Conservation (phyloP, 2,113 vertebrate species). For the Stigmatopora argus region DNA sequence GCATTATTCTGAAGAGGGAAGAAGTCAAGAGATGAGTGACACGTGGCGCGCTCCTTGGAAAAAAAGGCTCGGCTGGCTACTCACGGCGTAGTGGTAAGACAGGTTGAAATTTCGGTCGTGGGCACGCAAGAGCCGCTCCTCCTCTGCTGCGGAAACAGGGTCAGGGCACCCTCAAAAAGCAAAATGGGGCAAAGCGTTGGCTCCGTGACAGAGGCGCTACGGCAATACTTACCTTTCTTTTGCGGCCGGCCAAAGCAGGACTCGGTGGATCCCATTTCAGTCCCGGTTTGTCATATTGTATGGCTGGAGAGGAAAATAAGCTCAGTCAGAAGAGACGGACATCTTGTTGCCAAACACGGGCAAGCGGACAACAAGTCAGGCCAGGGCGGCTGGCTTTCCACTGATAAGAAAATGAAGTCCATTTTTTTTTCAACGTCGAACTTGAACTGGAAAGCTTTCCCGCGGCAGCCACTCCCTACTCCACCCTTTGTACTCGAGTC, state of each 20-base stretch:
- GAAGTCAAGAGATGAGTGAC: constrained; percentile 7
- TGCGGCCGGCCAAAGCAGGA: constrained; percentile 60
- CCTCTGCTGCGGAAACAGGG: constrained; percentile 60
- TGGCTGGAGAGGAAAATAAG: constrained; percentile 4
- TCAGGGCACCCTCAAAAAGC: background rate
- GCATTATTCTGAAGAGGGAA: constrained; percentile 76
- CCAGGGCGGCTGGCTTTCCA: too few species aligned
- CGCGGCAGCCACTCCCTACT: constrained; percentile 33
- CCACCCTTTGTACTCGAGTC: constrained; percentile 34
- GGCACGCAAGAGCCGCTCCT: constrained; percentile 77
- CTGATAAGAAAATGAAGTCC: too few species aligned
- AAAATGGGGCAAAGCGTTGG: too few species aligned
- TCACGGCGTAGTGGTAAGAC: constrained; percentile 82
- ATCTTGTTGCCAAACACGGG: too few species aligned
- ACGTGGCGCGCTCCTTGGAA: too few species aligned
- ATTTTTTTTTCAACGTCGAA: too few species aligned
- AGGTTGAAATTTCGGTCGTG: constrained; percentile 82
- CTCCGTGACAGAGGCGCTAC: too few species aligned
- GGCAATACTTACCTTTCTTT: constrained; percentile 72
- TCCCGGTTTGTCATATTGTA: constrained; percentile 60
- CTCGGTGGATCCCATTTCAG: constrained; percentile 56
- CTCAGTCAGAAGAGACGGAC: too few species aligned
- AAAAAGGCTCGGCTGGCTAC: constrained; percentile 31
- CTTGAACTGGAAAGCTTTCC: too few species aligned
- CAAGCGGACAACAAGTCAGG: too few species aligned